Conservation (phyloP, 1,140 invertebrate genomes). For the Paracyclopina nana region DNA sequence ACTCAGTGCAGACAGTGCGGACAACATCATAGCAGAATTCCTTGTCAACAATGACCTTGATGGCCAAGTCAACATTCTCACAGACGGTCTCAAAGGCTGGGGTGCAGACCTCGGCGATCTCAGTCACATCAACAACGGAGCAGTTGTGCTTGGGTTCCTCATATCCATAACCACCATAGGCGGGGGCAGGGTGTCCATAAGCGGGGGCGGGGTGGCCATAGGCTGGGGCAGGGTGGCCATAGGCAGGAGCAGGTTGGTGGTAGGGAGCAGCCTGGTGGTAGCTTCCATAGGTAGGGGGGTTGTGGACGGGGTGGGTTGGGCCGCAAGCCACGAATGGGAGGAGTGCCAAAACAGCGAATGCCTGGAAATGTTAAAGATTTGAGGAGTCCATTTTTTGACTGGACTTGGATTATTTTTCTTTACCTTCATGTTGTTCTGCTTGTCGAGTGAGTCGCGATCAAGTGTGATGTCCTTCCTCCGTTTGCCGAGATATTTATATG, state of each 20-base stretch:
- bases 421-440: conserved; percentile 1
- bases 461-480: conserved; percentile 3
- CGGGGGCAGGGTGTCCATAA: conserved; percentile 2
- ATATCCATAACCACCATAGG: conserved; percentile 7
- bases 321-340: not conserved
- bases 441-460: not conserved
- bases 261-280: conserved; percentile 2
- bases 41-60: conserved; percentile 11
- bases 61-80: conserved; percentile 9
- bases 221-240: conserved; percentile 5
- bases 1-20: conserved; percentile 16
- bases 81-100: conserved; percentile 14
- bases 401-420: not conserved
- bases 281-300: not conserved
- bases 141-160: conserved; percentile 17
- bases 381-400: not conserved
- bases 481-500: not conserved
- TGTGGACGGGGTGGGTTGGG: not conserved
- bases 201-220: conserved; percentile 4
- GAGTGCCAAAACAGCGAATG: conserved; percentile 1
- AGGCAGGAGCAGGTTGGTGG: not conserved
- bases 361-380: not conserved
- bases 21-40: conserved; percentile 11
- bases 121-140: conserved; percentile 13
- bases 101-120: conserved; percentile 13